Conservation (phyloP, 2,113 vertebrate species). For the Albula glossodonta region DNA sequence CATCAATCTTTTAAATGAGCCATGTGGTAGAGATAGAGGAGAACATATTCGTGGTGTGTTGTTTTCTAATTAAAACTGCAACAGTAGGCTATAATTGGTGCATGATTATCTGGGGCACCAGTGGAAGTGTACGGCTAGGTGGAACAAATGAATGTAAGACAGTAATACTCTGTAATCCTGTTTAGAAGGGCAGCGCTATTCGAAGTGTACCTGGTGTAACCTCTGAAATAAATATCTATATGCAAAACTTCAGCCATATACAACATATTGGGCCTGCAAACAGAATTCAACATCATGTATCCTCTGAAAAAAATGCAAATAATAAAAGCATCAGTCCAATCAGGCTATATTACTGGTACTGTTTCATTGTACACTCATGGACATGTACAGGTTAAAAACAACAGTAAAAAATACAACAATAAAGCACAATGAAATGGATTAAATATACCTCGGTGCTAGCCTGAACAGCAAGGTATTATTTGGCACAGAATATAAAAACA, state of each 20-base stretch:
- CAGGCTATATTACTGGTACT: no score
- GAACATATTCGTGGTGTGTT: slow-evolving; percentile 53
- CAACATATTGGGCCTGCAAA: background rate
- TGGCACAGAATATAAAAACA: slow-evolving; percentile 32
- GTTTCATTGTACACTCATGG: no score
- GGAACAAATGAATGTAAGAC: slow-evolving; percentile 64
- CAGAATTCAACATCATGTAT: background rate
- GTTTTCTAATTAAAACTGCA: slow-evolving; percentile 67
- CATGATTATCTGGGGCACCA: slow-evolving; percentile 56
- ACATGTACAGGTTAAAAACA: no score
- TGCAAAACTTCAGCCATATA: background rate
- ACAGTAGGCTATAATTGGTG: slow-evolving; percentile 65
- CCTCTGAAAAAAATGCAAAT: background rate
- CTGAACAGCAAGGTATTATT: slow-evolving; percentile 39
- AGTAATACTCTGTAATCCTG: slow-evolving; percentile 70
- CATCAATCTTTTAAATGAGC: slow-evolving; percentile 69
- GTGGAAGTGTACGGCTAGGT: slow-evolving; percentile 45
- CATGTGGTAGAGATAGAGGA: slow-evolving; percentile 51
- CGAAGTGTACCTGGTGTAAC: no score
- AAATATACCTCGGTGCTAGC: slow-evolving; percentile 29
- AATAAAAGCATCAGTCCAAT: no score
- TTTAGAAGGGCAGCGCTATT: slow-evolving; percentile 33
- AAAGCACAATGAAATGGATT: no score
- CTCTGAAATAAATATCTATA: no score
- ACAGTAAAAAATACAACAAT: no score